Evolutionary conservation across 1,140 invertebrate genomes (phyloP), one percentile per base, ranked within the genome.

Genomic region (Panonychus citri): DNA sequence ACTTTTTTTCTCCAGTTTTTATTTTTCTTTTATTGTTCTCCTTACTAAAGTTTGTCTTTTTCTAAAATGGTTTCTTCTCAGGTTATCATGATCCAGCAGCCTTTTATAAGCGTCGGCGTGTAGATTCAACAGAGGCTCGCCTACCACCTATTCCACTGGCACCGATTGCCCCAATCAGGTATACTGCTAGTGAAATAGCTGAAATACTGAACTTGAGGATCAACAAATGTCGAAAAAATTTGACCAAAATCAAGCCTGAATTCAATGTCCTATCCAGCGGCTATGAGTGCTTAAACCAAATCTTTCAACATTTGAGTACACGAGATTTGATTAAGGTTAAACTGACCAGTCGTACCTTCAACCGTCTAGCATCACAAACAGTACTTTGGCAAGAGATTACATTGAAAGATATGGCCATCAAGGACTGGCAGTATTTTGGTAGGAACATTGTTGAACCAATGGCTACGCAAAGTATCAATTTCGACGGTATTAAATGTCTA

Each of bases 341-440:
- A 21, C 51, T 26, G 30, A 39, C 43, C 4, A 57, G 26, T 40
- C 50, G 56, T 24, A 26, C 26, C 7, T 60, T 59, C 50, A 49
- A 54, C 15, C 2, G 46, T 13, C 19, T 60, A 25, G 15, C 52
- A 3, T 42, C 51, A 1, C 50, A 51, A n/a, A 10, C 55, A 19
- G 8, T 26, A 10, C 37, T 57, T 8, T 60, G 59, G 59, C 12
- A 40, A 21, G 17, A 34, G 13, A 19, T 60, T 12, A 26, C 8
- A 7, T 50, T 60, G 12, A 52, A 49, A 46, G 56, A 56, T 46
- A 12, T 58, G 24, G 19, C 21, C 1, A 50, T 60, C 5, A 25
- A 17, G 17, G 59, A 60, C 30, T 60, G 59, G 59, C 2, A 25
- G 13, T 34, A 54, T 39, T 30, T 60, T 2, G 50, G 24, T 12